Base-by-base conservation (phyloP, 1,140 invertebrate species). In the Homarus americanus region DNA sequence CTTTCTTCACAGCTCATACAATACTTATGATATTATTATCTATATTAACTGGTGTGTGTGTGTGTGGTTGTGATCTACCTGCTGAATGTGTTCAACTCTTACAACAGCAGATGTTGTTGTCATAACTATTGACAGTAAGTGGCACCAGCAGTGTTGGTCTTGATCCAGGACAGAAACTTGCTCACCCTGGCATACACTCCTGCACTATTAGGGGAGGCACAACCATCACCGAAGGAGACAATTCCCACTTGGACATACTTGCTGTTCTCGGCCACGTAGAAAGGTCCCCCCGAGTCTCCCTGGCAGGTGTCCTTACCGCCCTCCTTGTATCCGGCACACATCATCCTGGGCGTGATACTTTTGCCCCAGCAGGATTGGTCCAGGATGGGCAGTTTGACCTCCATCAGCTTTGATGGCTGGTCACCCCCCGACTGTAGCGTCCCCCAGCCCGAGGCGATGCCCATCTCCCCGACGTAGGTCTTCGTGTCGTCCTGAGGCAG, bases 261-360 rank as follows among this genome's bases (percentile, higher is more conserved):
- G 78, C 58, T n/a, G 20, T 40, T n/a, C 40, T 91, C 92, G 41
- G 80, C 2, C 9, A 83, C 80, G 36, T 72, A 82, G 10, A 93
- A 80, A 20, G 92, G 92, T 24, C 93, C 93, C 24, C 93, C 93
- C 32, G 92, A 93, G 84, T 93, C 93, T n/a, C 93, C 96, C 94
- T 96, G 96, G 93, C 97, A 97, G 0, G 97, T 96, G 94, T 97
- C 97, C 92, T 96, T 97, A 82, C 95, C 95, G 34, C 97, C 97
- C 66, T 97, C 95, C 7, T 95, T 94, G 93, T 96, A 96, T 7
- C 97, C 97, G 10, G 97, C 97, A 93, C 97, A 98, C 49, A 98
- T 89, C 97, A 98, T 98, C 93, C 97, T 63, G 4, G 28, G 78
- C 28, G 34, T 34, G 38, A 15, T 12, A 34, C 32, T 12, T 34